Evolutionary conservation across 1,140 invertebrate genomes (phyloP).

Genomic region (Camponotus pennsylvanicus): DNA sequence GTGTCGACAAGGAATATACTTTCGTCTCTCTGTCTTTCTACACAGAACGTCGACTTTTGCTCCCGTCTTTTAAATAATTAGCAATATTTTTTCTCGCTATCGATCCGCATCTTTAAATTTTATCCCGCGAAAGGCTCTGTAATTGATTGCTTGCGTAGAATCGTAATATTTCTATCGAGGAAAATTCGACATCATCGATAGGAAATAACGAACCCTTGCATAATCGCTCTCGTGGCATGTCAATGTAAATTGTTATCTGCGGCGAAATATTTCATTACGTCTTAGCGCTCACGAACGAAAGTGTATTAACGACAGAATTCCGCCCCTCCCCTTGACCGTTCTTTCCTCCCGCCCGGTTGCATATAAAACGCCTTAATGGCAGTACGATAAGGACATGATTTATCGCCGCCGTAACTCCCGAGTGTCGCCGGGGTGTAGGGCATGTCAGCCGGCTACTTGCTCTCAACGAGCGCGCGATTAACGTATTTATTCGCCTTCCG

Average conservation of each 20-base stretch:
- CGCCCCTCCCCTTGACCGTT: constrained; percentile 12
- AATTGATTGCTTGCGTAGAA: background rate
- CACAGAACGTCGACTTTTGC: background rate
- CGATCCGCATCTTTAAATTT: background rate
- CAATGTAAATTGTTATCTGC: constrained; percentile 50
- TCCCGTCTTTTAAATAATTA: too few species aligned
- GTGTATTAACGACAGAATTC: constrained; percentile 59
- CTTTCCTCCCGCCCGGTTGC: constrained; percentile 28
- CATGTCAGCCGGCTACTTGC: constrained; percentile 63
- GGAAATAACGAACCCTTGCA: constrained; percentile 18
- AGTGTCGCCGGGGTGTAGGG: constrained; percentile 62
- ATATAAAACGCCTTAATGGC: constrained; percentile 64
- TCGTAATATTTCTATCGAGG: background rate
- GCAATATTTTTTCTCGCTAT: background rate
- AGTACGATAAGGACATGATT: constrained; percentile 66
- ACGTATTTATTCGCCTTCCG: constrained; percentile 56
- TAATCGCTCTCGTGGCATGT: constrained; percentile 30
- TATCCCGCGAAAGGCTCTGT: too few species aligned
- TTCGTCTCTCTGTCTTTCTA: background rate
- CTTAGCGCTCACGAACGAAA: constrained; percentile 45
- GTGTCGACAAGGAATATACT: background rate
- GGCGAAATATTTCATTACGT: constrained; percentile 58
- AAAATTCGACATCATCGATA: constrained; percentile 13
- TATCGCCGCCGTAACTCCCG: constrained; percentile 57
- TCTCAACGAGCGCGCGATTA: constrained; percentile 63